Evolutionary conservation across 2,113 vertebrate genomes (phyloP), one percentile per base, ranked within the genome.

Genomic region (Forbesichthys agassizii): DNA sequence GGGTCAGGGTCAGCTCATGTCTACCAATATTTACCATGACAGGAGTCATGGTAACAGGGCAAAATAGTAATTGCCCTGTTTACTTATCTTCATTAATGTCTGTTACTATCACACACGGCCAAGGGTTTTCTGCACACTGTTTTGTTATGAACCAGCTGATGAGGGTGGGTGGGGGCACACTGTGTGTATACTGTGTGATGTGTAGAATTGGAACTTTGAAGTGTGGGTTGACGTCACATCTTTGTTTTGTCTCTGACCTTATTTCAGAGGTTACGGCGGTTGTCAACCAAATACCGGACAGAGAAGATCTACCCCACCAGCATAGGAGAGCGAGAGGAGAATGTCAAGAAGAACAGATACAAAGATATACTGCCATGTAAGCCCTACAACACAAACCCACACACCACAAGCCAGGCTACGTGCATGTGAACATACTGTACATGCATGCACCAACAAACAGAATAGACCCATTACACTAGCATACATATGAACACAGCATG

Each of bases 321-420:
- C 66, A 93, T 94, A 71, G 98, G 98, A 77, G 97, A 99, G 89
- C 93, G 92, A 88, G 98, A 99, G 90, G 98, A 98, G 90, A 99
- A 99, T 83, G 95, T 99, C 82, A 98, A 98, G 90, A 98, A 98
- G 94, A 99, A 99, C 90, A 91, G 98, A 95, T 99, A 99, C 76
- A 99, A 99, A 89, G 98, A 99, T 88, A 99, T 99, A 85, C 90
- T 99, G 79, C 97, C 98, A 72, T 99, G 98, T 99, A 93, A 96
- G 96, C 93, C 67, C 7, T 1, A 12, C 2, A 9, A 11, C 11
- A 48, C 46, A n/a, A 16, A n/a, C 46, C 48, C 55, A 58, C 6
- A 58, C 3, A 14, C 33, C 27, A 27, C 27, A 2, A 27, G 1
- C 27, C 27, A 27, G 27, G 27, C 20, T 27, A 27, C 2, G 2